phyloP scores from a whole-genome alignment of 2,888 invertebrate genomes.

The Epirrhoe tristata region DNA sequence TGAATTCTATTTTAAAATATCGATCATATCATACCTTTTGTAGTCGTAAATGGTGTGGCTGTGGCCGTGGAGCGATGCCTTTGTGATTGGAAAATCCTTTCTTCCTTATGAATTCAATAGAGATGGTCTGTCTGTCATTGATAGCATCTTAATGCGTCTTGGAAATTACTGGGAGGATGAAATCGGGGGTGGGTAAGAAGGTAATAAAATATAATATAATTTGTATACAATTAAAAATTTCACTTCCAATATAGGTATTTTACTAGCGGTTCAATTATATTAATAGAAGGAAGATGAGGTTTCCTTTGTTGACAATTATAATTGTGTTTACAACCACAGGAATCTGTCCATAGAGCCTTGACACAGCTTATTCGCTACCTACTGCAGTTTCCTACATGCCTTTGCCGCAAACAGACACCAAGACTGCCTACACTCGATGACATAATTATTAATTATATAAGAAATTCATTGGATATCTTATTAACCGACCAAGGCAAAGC shows the following conservation, averaged over 20 bases:
- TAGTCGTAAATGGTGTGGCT: conserved; percentile 27
- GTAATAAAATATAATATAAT: too few species aligned
- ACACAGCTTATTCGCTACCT: conserved; percentile 20
- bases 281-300: neutral
- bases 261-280: too few species aligned
- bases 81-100: conserved; percentile 31
- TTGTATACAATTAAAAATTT: neutral
- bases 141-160: conserved; percentile 17
- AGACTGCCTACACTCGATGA: conserved; percentile 2
- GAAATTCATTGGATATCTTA: neutral
- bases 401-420: neutral
- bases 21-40: conserved; percentile 40
- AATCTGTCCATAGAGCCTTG: conserved; percentile 31
- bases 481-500: too few species aligned
- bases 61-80: conserved; percentile 17
- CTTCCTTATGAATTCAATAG: conserved; percentile 12
- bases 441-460: neutral
- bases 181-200: neutral
- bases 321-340: conserved; percentile 24
- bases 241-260: too few species aligned
- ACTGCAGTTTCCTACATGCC: conserved; percentile 3
- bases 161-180: conserved; percentile 3
- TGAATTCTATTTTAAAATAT: conserved; percentile 35
- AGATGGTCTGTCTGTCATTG: conserved; percentile 20
- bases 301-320: conserved; percentile 1